phyloP scores from a whole-genome alignment of 2,888 invertebrate species.

The Leucophenga maculata region DNA sequence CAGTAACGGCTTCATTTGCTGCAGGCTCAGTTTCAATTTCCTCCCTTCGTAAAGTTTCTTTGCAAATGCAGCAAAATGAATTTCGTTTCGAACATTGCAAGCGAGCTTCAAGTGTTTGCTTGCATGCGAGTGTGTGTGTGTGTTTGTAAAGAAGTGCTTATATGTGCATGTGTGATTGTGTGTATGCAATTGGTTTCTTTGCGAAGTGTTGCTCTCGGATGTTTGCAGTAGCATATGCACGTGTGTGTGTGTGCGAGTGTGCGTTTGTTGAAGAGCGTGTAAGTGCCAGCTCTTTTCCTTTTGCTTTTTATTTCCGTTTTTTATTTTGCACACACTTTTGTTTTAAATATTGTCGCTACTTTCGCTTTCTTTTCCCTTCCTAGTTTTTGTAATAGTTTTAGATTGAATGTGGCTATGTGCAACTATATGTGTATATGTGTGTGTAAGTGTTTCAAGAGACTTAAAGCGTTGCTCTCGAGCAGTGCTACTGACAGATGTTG shows the following conservation, averaged over 20 bases:
- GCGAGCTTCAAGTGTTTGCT: background rate
- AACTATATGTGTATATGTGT: no score
- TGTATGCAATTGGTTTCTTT: constrained; percentile 3
- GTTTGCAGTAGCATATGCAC: background rate
- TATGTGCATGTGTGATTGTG: background rate
- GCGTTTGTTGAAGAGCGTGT: background rate
- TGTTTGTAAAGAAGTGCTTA: background rate
- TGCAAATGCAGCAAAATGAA: background rate
- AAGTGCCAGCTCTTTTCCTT: background rate
- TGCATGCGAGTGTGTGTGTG: background rate
- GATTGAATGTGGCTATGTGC: background rate
- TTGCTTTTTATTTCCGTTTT: background rate
- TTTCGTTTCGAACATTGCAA: background rate
- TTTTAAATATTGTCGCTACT: constrained; percentile 5
- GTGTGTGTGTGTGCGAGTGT: background rate
- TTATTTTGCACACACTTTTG: background rate
- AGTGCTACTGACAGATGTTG: background rate
- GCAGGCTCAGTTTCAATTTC: constrained; percentile 14
- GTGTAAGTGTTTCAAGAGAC: background rate
- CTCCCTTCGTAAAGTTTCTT: background rate
- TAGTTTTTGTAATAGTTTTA: constrained; percentile 6
- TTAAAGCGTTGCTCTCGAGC: background rate
- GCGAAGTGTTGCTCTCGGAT: constrained; percentile 4
- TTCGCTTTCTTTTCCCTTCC: no score
- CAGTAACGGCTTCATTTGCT: constrained; percentile 17